These are phyloP conservation scores for Crotalus tigris DNA, from an alignment of 2,113 vertebrate genomes.

Conservation along the genomic window DNA sequence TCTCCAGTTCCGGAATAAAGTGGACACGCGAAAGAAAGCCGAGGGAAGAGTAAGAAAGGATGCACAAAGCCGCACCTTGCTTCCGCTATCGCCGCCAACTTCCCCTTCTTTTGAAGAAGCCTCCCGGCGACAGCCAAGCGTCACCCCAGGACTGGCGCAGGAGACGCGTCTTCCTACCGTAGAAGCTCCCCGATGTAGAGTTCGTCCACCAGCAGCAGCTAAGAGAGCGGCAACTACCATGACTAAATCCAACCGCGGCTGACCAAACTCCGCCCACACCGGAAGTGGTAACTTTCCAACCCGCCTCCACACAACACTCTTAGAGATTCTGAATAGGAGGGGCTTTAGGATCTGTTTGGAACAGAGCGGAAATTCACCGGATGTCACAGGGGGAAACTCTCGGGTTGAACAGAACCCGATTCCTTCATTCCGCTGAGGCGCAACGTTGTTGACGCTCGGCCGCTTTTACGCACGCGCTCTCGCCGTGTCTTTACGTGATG, in stretches of 20 bases:
- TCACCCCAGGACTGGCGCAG: neutral
- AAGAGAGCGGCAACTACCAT: slow-evolving; percentile 11
- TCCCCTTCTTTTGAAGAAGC: neutral
- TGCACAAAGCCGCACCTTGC: neutral
- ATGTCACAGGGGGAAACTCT: neutral
- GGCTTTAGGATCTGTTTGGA: neutral
- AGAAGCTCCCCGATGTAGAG: fast-evolving
- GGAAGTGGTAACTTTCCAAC: neutral
- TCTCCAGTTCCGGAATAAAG: neutral
- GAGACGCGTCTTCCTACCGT: neutral
- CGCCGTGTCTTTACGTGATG: neutral
- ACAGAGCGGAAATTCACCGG: neutral
- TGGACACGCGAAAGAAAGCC: neutral
- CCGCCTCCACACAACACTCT: neutral
- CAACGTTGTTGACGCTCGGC: neutral
- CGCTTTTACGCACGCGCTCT: neutral
- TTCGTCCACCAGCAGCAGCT: neutral
- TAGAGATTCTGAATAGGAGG: neutral
- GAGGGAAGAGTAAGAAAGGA: neutral
- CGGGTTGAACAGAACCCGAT: neutral
- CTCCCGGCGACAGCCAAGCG: neutral
- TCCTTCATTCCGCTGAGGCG: neutral
- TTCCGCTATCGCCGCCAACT: neutral
- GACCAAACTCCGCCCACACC: neutral
- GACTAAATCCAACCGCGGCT: fast-evolving